Percentiles rank a stretch among this genome's conserved stretches.
phyloP scores from a whole-genome alignment of 2,888 invertebrate genomes.

The Parascotia fuliginaria region DNA sequence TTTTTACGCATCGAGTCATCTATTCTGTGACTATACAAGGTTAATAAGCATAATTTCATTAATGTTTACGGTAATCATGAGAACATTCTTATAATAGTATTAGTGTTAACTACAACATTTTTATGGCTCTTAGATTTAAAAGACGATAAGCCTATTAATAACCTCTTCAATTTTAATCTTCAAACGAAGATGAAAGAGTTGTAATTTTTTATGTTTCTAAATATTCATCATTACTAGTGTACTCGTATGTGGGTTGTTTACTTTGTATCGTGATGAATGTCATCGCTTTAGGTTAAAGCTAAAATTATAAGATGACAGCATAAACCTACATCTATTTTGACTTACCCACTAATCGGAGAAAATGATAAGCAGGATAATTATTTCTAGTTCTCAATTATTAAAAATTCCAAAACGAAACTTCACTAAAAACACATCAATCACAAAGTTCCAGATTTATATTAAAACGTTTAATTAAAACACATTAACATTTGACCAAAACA shows the following conservation, averaged over 20 bases:
- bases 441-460: slow-evolving; percentile 21
- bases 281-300: too few species aligned
- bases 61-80: not conserved
- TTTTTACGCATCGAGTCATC: slow-evolving; percentile 20
- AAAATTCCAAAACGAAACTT: slow-evolving; percentile 18
- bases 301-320: too few species aligned
- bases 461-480: slow-evolving; percentile 57
- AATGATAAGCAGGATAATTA: slow-evolving; percentile 18
- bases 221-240: not conserved
- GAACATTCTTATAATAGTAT: not conserved
- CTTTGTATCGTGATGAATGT: not conserved
- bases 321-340: slow-evolving; percentile 11
- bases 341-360: slow-evolving; percentile 46
- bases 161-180: slow-evolving; percentile 44
- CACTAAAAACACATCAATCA: slow-evolving; percentile 28
- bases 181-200: slow-evolving; percentile 44
- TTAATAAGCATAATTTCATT: not conserved
- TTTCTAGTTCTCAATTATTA: slow-evolving; percentile 31
- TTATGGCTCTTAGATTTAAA: slow-evolving; percentile 29
- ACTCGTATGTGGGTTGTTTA: too few species aligned
- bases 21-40: not conserved
- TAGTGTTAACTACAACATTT: slow-evolving; percentile 5
- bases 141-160: slow-evolving; percentile 42
- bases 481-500: slow-evolving; percentile 53
- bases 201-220: slow-evolving; percentile 44